A percentile compares a stretch with the other conserved stretches of the same genome.
These are phyloP conservation scores for Ostrea denselamellosa DNA, from an alignment of 1,140 invertebrate genomes.

Conservation along the genomic window DNA sequence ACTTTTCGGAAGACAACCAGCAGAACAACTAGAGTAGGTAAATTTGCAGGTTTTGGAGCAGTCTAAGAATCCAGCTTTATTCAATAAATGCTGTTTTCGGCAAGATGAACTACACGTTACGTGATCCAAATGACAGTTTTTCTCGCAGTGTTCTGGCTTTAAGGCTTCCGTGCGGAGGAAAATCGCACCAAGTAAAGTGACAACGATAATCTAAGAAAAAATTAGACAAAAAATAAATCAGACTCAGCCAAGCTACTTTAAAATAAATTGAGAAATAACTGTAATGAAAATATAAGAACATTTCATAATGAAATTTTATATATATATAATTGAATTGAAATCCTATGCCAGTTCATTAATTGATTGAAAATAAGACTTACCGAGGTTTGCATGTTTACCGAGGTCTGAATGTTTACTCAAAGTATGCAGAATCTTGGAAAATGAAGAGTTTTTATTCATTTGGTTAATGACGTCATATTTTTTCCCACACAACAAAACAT, in stretches of 20 bases:
- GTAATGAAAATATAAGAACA: background rate
- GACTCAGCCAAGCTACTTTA: background rate
- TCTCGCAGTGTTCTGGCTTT: background rate
- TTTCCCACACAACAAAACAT: constrained; percentile 14
- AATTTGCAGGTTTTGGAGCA: constrained; percentile 13
- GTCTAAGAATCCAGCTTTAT: background rate
- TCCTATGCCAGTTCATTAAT: background rate
- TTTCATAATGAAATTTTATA: background rate
- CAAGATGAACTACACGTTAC: background rate
- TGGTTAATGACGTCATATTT: background rate
- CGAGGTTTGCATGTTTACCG: background rate
- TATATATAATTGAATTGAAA: too few species aligned
- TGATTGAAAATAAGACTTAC: background rate
- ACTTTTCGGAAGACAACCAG: background rate
- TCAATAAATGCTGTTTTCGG: background rate
- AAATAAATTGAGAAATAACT: background rate
- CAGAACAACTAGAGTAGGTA: background rate
- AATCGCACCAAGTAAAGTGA: background rate
- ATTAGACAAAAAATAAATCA: background rate
- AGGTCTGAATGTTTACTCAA: background rate
- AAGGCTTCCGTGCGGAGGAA: background rate
- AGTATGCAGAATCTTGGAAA: background rate
- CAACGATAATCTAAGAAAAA: background rate
- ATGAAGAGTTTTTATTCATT: background rate
- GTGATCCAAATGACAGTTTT: background rate